A percentile compares a stretch with the other conserved stretches of the same genome.
These are phyloP conservation scores for Phania funesta DNA, from an alignment of 2,888 invertebrate genomes.

Conservation along the genomic window DNA sequence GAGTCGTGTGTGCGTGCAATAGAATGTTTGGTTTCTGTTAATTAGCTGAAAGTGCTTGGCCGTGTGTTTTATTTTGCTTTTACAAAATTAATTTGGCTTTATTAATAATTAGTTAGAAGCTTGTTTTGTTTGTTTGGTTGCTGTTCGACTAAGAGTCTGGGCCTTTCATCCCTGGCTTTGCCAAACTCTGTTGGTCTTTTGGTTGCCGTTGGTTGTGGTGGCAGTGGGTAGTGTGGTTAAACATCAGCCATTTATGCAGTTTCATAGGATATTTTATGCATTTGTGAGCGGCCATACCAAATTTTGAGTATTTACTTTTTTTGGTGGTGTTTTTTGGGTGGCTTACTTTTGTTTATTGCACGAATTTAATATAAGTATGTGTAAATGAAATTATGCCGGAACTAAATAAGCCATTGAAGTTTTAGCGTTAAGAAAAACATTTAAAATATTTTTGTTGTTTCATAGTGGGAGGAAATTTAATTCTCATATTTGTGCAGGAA, in stretches of 20 bases:
- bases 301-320: neutral
- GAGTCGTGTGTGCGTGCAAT: slow-evolving; percentile 12
- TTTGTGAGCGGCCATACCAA: neutral
- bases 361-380: neutral
- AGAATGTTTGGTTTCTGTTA: slow-evolving; percentile 45
- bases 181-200: slow-evolving; percentile 36
- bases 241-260: slow-evolving; percentile 35
- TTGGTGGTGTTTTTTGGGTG: neutral
- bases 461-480: too few relatives aligned
- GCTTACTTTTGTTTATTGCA: neutral
- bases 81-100: slow-evolving; percentile 46
- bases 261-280: slow-evolving; percentile 37
- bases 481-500: too few relatives aligned
- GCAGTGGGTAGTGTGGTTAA: slow-evolving; percentile 14
- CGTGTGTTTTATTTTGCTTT: neutral
- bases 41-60: slow-evolving; percentile 30
- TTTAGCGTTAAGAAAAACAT: neutral
- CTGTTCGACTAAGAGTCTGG: slow-evolving; percentile 23
- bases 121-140: slow-evolving; percentile 17
- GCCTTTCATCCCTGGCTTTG: neutral
- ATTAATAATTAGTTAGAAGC: slow-evolving; percentile 52
- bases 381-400: slow-evolving; percentile 1
- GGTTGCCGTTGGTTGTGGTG: slow-evolving; percentile 1
- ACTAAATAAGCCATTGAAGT: slow-evolving; percentile 14
- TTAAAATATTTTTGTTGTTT: too few relatives aligned